Evolutionary conservation across 1,140 invertebrate genomes (phyloP), one percentile per base, ranked within the genome.

Genomic region (Anoplolepis gracilipes): DNA sequence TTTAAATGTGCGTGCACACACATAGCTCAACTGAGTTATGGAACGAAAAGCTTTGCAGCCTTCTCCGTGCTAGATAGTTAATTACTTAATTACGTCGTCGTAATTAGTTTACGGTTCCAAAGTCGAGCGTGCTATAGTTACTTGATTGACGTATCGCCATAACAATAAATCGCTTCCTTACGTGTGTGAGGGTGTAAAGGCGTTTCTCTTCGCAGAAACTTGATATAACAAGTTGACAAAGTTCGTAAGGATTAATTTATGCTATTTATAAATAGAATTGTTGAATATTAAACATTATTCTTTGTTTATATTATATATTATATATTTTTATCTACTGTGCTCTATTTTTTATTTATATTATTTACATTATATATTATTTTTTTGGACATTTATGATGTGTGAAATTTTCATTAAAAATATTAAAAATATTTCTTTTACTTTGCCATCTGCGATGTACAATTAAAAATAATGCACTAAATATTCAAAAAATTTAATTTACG

Each of bases 31-130:
- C 49, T 57, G 85, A 90, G 85, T 85, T 88, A 90, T 84, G 86
- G 84, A 88, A 28, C 57, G 28, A 30, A 55, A 70, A 64, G 90
- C 72, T 85, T 85, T 64, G 75, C 85, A 75, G 59, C 81, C 87
- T 89, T 33, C 82, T 76, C 77, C 75, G 84, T 64, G 84, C 65
- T 89, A 85, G 91, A 92, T 90, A 89, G 92, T 92, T 92, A 93
- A 93, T 93, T 92, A 92, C 92, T 92, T 92, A 93, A 93, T 93
- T 93, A 93, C 92, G 82, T 88, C 82, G 77, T 73, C 69, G 88
- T 93, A 93, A 93, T 93, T 92, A 92, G 91, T 87, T 90, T 87
- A 88, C 77, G 78, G 88, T 86, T 90, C 67, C 81, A 88, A 87
- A 85, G 88, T 88, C 49, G 76, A 65, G 67, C 53, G 62, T 65